Base-by-base conservation (phyloP, 2,797 vertebrate genomes). In the Sebastes itinus region DNA sequence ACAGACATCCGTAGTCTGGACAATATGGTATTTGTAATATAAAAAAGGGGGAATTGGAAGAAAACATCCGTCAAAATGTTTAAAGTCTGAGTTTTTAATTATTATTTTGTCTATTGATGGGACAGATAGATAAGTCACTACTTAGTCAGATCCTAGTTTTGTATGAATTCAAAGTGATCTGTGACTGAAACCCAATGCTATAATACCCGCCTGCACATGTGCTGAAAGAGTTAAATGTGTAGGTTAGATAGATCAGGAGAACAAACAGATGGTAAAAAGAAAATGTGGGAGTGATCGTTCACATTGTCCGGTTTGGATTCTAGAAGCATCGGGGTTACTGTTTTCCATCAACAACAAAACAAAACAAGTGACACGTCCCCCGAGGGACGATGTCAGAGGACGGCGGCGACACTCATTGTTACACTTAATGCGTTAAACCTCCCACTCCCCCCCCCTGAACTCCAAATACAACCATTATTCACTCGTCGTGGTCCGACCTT, bases 341-440 rank as follows among this genome's bases (percentile, higher is more conserved):
- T 80, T 87, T 85, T 83, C 67, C 77, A 85, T 87, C 77, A 81
- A 74, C 78, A 54, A 88, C 86, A 89, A 82, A 69, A 74, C 79
- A 83, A 87, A 93, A 89, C 86, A 77, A 84, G 74, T 92, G 88
- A 90, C 83, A 72, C 74, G 63, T 91, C 89, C 90, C 84, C 80
- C 32, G n/a, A 82, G 91, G 87, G 84, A 92, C 32, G 49, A 66
- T 90, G 90, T 89, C 73, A 68, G 82, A 86, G 64, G 74, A 90
- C 49, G 67, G 55, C 33, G 59, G 81, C 83, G 56, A 84, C 72
- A 56, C 74, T 88, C 90, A 89, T 90, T 92, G 93, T 93, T 85
- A 76, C 42, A 75, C 77, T 78, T 84, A 79, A 80, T 85, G 77
- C 70, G 13, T 81, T 77, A 87, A 85, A 84, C 82, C 87, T 76